Evolutionary conservation across 2,888 invertebrate species (phyloP), one percentile per base, ranked within the genome.

Genomic region (Coelinius sp.): DNA sequence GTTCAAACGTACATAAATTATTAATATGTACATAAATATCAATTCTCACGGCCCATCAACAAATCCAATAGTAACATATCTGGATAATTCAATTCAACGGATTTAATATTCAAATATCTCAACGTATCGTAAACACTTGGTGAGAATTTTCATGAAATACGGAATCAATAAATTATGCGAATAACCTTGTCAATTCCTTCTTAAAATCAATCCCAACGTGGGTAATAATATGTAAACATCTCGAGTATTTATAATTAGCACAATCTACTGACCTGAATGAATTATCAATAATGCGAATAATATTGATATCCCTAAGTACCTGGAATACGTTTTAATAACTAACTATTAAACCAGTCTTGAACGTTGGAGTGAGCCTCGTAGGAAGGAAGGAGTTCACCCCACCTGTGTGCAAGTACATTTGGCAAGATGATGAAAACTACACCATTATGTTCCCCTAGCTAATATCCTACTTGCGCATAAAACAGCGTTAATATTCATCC

Each of bases 1-100:
- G 31, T 56, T 68, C 41, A n/a, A 20, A 22, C 52, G 25, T 70
- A 70, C 66, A 71, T 71, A 71, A 66, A 71, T 71, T 46, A 68
- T 31, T 1, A 14, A 56, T 68, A 68, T 68, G 68, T 68, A 68
- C 46, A 46, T 59, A 71, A 59, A 59, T 66, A 71, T 56, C 38
- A 70, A 70, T 65, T 56, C 31, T 65, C 52, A 56, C 14, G 53
- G 53, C 8, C 59, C 59, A 14, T 35, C 20, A 59, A 59, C 59
- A 59, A 59, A 59, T 31, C 7, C 59, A 59, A 35, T 35, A 35
- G 12, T 38, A 53, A 67, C 35, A 38, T 56, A 67, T 67, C 27
- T 46, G 14, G 25, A 46, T 65, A 65, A 65, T 27, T 24, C 6
- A 35, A 59, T 31, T 59, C 8, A 59, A 59, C 31, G 31, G 7